Evolutionary conservation across 2,797 vertebrate genomes (phyloP).

Genomic region (Rhabdomys pumilio): DNA sequence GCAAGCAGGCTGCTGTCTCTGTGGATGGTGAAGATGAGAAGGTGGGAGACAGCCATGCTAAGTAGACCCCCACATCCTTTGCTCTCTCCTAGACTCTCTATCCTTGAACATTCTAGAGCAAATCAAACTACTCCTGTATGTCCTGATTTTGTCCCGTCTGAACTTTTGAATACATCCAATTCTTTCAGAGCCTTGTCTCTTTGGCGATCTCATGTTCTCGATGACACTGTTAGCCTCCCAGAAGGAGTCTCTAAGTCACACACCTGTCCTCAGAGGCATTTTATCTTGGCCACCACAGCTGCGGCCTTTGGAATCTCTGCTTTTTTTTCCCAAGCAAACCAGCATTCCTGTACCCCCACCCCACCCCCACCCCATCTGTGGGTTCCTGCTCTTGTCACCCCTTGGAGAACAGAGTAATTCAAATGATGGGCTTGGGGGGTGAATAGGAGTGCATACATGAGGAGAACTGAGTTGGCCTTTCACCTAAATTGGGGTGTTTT

Average conservation of each 20-base stretch:
- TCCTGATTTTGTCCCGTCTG: not conserved
- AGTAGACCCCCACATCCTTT: not conserved
- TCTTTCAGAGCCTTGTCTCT: not conserved
- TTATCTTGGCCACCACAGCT: not conserved
- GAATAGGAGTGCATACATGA: too few relatives aligned
- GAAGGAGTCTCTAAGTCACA: not conserved
- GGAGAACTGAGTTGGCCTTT: not conserved
- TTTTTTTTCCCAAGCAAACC: conserved; percentile 44
- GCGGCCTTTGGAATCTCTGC: conserved; percentile 14
- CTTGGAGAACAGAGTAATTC: not conserved
- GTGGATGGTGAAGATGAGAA: not conserved
- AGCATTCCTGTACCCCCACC: not conserved
- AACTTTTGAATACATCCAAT: not conserved
- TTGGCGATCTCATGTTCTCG: not conserved
- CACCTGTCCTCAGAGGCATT: not conserved
- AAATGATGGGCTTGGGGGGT: not conserved
- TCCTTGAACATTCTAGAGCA: not conserved
- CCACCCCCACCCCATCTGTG: not conserved
- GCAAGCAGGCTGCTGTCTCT: not conserved
- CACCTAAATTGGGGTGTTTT: not conserved
- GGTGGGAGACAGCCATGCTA: too few relatives aligned
- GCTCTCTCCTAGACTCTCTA: not conserved
- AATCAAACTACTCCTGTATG: not conserved
- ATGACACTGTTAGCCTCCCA: not conserved
- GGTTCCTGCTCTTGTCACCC: not conserved